Evolutionary conservation across 2,113 vertebrate species (phyloP).

Genomic region (Caranx melampygus): DNA sequence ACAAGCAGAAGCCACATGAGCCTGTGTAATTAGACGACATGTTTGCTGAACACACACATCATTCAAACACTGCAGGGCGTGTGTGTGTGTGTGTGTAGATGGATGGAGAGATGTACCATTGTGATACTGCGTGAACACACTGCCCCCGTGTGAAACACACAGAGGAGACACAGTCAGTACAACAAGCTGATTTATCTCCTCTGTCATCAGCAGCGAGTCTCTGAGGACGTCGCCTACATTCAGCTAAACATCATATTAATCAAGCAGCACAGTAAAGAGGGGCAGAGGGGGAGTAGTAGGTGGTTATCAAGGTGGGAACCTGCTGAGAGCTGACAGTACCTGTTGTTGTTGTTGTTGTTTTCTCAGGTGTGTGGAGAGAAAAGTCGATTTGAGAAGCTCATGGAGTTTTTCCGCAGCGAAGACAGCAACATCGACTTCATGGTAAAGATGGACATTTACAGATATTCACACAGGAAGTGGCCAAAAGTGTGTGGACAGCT

Average conservation of each 20-base stretch:
- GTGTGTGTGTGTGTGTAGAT: no score
- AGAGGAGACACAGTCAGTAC: not conserved
- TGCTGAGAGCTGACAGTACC: not conserved
- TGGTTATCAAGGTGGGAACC: not conserved
- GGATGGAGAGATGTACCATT: not conserved
- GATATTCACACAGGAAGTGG: not conserved
- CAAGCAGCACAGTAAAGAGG: not conserved
- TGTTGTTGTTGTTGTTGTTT: not conserved
- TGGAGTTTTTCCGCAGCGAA: constrained; percentile 94
- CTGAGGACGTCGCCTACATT: not conserved
- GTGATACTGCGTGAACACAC: constrained; percentile 26
- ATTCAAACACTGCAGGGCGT: not conserved
- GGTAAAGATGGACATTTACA: constrained; percentile 80
- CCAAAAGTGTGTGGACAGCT: not conserved
- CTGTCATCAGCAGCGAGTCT: not conserved
- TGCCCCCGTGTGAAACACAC: constrained; percentile 64
- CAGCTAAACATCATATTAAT: not conserved
- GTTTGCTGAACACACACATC: not conserved
- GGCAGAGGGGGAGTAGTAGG: no score
- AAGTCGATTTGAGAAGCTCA: constrained; percentile 88
- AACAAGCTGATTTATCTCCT: not conserved
- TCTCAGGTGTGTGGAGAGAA: constrained; percentile 87
- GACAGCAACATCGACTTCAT: constrained; percentile 96
- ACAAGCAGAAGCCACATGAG: not conserved
- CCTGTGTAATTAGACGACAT: not conserved